These are phyloP conservation scores for Gnathochromis pfefferi DNA, from an alignment of 2,113 vertebrate genomes.

Conservation along the genomic window DNA sequence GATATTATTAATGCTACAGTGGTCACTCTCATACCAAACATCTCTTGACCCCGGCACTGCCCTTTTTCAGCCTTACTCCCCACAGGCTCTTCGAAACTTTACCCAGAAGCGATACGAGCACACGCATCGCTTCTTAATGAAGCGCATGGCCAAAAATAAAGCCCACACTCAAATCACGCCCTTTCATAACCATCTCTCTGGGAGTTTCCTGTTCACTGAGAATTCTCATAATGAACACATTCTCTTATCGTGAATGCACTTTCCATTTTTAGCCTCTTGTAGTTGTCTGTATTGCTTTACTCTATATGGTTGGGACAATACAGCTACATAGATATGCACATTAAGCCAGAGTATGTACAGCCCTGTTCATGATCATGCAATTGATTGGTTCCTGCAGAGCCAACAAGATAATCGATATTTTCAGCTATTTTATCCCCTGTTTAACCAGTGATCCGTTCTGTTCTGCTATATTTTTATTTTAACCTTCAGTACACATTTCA, in stretches of 20 bases:
- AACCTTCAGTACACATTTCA: neutral
- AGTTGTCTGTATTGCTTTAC: neutral
- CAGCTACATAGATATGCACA: neutral
- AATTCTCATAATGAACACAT: conserved; percentile 9
- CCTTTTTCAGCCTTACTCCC: neutral
- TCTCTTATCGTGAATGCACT: neutral
- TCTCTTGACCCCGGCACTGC: neutral
- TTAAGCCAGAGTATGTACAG: neutral
- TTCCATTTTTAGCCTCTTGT: neutral
- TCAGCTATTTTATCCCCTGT: conserved; percentile 23
- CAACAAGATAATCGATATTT: conserved; percentile 56
- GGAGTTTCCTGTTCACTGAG: conserved; percentile 12
- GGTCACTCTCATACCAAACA: conserved; percentile 19
- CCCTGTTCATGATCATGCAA: conserved; percentile 15
- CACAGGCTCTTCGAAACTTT: neutral
- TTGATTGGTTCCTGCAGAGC: conserved; percentile 45
- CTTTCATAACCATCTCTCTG: conserved; percentile 40
- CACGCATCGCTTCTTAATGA: neutral
- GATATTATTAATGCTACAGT: conserved; percentile 12
- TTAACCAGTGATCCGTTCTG: conserved; percentile 16
- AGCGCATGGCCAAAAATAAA: conserved; percentile 35
- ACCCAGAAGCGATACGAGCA: neutral
- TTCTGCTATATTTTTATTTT: neutral
- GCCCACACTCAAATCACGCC: conserved; percentile 2
- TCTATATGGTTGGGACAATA: neutral